These are phyloP conservation scores for Thereva nobilitata DNA, from an alignment of 2,888 invertebrate genomes.

Conservation along the genomic window DNA sequence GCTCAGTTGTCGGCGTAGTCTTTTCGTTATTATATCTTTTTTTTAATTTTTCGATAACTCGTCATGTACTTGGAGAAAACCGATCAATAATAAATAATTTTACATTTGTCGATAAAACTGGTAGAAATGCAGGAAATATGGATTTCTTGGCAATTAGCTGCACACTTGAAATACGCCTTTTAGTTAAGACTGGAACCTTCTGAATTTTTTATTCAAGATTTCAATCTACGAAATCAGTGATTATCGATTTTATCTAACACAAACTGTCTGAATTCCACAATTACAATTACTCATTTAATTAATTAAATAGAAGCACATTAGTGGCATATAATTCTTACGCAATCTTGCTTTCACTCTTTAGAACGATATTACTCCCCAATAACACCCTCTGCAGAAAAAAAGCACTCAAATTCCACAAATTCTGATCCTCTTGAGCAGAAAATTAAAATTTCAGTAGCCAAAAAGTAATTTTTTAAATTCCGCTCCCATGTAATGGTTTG, in stretches of 20 bases:
- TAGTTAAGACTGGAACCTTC: no score
- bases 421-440: constrained; percentile 1
- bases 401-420: background rate
- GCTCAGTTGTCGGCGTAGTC: background rate
- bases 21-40: background rate
- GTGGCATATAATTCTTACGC: background rate
- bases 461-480: constrained; percentile 15
- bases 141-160: no score
- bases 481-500: constrained; percentile 3
- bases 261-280: background rate
- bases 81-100: no score
- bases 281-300: background rate
- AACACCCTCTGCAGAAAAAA: constrained; percentile 3
- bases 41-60: background rate
- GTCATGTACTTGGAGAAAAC: background rate
- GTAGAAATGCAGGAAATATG: no score
- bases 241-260: background rate
- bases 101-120: no score
- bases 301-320: background rate
- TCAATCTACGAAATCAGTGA: no score
- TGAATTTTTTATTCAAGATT: no score
- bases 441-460: constrained; percentile 18
- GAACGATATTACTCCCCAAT: background rate
- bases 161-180: no score
- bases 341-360: no score